Evolutionary conservation across 2,888 invertebrate genomes (phyloP).

Genomic region (Cheilosia scutellata): DNA sequence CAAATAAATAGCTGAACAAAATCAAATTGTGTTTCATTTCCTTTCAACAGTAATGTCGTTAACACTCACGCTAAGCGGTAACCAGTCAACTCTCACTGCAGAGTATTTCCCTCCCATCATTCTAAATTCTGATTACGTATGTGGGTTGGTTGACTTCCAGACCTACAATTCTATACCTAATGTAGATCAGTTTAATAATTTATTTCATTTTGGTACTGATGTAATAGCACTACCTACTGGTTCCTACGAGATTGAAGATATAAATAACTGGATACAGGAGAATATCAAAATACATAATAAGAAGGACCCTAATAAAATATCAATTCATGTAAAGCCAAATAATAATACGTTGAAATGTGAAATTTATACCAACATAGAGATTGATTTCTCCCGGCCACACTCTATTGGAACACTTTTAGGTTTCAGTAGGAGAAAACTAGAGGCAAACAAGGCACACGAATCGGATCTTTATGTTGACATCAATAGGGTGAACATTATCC

Average conservation of each 20-base stretch:
- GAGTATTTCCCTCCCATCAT: constrained; percentile 60
- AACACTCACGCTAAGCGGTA: constrained; percentile 78
- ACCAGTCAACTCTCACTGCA: constrained; percentile 22
- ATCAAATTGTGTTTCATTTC: constrained; percentile 22
- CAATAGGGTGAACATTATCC: constrained; percentile 74
- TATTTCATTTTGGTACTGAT: constrained; percentile 77
- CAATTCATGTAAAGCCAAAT: constrained; percentile 49
- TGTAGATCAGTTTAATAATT: constrained; percentile 79
- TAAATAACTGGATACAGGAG: constrained; percentile 51
- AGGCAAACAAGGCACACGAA: constrained; percentile 69
- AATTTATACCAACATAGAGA: constrained; percentile 44
- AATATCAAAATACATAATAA: constrained; percentile 8
- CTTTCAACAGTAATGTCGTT: constrained; percentile 75
- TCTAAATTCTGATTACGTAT: constrained; percentile 74
- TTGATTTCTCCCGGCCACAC: constrained; percentile 50
- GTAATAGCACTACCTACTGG: constrained; percentile 78
- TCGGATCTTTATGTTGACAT: constrained; percentile 79
- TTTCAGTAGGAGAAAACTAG: neutral
- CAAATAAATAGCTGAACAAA: constrained; percentile 9
- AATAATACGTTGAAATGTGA: constrained; percentile 64
- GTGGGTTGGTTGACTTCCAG: constrained; percentile 79
- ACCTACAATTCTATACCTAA: constrained; percentile 78
- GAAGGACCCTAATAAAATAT: neutral
- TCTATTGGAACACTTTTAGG: constrained; percentile 39
- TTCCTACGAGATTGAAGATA: constrained; percentile 79